These are phyloP conservation scores for Mythimna ferrago DNA, from an alignment of 2,888 invertebrate species.

Conservation along the genomic window DNA sequence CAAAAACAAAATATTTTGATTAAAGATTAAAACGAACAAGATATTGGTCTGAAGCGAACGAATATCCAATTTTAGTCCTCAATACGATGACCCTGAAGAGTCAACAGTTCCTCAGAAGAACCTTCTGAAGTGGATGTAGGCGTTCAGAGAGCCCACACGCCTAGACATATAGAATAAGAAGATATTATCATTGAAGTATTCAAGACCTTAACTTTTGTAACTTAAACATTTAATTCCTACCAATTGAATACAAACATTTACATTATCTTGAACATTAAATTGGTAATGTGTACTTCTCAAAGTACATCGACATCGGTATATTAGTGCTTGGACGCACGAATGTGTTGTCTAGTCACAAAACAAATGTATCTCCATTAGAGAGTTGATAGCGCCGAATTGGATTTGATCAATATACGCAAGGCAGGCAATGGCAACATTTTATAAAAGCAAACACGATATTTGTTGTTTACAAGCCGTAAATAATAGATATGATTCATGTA, in stretches of 20 bases:
- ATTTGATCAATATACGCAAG: slow-evolving; percentile 70
- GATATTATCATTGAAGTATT: slow-evolving; percentile 1
- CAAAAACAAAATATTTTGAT: too few relatives aligned
- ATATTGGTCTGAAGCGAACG: not conserved
- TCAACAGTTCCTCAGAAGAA: not conserved
- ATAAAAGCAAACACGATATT: slow-evolving; percentile 25
- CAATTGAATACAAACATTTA: slow-evolving; percentile 21
- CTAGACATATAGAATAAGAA: not conserved
- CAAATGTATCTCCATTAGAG: slow-evolving; percentile 63
- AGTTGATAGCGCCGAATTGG: slow-evolving; percentile 69
- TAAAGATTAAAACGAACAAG: too few relatives aligned
- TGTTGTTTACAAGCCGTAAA: not conserved
- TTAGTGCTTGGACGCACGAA: slow-evolving; percentile 33
- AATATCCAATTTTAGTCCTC: not conserved
- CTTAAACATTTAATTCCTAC: not conserved
- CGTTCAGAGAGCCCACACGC: too few relatives aligned
- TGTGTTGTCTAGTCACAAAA: slow-evolving; percentile 36
- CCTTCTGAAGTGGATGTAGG: not conserved
- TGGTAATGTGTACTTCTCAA: slow-evolving; percentile 8
- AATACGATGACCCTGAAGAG: not conserved
- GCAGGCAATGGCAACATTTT: slow-evolving; percentile 75
- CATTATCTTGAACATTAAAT: slow-evolving; percentile 8
- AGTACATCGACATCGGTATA: slow-evolving; percentile 20
- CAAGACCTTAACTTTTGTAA: not conserved
- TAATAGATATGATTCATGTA: slow-evolving; percentile 9